Conservation (phyloP, 2,113 vertebrate species). For the Ictalurus punctatus region DNA sequence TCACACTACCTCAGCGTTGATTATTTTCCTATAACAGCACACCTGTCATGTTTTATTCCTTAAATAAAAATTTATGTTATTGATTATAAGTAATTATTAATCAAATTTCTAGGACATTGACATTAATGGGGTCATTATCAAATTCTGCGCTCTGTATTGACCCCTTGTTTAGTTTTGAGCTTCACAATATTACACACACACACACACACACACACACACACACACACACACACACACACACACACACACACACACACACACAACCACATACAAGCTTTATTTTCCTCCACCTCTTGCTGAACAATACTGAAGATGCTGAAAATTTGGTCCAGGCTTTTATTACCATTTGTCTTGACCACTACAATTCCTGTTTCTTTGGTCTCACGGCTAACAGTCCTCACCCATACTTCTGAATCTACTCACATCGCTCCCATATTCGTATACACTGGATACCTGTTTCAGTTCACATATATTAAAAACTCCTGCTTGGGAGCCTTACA, state of each 20-base stretch:
- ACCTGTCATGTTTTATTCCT: neutral
- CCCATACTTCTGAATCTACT: neutral
- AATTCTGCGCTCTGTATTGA: neutral
- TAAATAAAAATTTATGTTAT: neutral
- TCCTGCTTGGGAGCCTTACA: neutral
- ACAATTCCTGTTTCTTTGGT: neutral
- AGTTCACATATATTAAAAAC: neutral
- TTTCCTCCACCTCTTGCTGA: neutral
- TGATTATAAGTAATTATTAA: neutral
- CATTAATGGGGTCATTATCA: neutral
- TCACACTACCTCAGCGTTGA: neutral
- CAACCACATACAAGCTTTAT: neutral
- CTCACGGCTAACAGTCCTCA: neutral
- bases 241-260: too few relatives aligned
- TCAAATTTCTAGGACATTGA: neutral
- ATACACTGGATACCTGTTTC: neutral
- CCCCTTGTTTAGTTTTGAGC: neutral
- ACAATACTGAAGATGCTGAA: neutral
- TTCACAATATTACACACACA: neutral
- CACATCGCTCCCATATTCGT: neutral
- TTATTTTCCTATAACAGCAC: neutral
- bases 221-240: too few relatives aligned
- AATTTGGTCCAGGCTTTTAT: neutral
- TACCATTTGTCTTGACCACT: neutral
- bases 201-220: too few relatives aligned